These are phyloP conservation scores for Picus viridis DNA, from an alignment of 2,797 vertebrate genomes.

Conservation along the genomic window DNA sequence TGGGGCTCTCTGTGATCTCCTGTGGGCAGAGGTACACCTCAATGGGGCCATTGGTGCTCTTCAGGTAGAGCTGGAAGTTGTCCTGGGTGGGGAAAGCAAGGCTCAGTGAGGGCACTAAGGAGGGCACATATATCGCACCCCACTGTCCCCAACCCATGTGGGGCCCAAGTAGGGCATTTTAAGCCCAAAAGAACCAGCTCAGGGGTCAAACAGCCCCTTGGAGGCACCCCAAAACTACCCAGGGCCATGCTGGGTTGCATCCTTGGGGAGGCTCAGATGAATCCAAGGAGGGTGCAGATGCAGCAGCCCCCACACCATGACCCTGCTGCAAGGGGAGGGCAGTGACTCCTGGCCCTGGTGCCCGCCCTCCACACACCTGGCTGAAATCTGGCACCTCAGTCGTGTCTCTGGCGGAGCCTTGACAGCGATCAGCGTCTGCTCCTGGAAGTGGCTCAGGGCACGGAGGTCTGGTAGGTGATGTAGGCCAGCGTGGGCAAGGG, in stretches of 20 bases:
- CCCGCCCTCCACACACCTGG: slow-evolving; percentile 74
- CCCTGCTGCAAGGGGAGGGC: not conserved
- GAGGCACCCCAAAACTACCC: not conserved
- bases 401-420: slow-evolving; percentile 91
- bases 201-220: not conserved
- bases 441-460: slow-evolving; percentile 84
- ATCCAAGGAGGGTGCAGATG: not conserved
- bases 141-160: rapidly evolving
- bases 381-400: slow-evolving; percentile 87
- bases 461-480: slow-evolving; percentile 94
- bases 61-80: slow-evolving; percentile 90
- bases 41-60: slow-evolving; percentile 91
- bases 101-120: not conserved
- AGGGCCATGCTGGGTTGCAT: not conserved
- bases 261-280: rapidly evolving
- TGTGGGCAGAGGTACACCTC: slow-evolving; percentile 96
- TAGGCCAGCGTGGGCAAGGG: slow-evolving; percentile 85
- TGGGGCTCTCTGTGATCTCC: slow-evolving; percentile 80
- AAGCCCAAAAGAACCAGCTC: not conserved
- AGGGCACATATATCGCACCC: not conserved
- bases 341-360: not conserved
- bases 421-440: slow-evolving; percentile 92
- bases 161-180: not conserved
- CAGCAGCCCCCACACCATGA: not conserved
- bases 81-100: slow-evolving; percentile 69